Percentiles rank a stretch among this genome's conserved stretches.
Evolutionary conservation across 2,797 vertebrate genomes (phyloP).

Genomic region (Etheostoma nigrum): DNA sequence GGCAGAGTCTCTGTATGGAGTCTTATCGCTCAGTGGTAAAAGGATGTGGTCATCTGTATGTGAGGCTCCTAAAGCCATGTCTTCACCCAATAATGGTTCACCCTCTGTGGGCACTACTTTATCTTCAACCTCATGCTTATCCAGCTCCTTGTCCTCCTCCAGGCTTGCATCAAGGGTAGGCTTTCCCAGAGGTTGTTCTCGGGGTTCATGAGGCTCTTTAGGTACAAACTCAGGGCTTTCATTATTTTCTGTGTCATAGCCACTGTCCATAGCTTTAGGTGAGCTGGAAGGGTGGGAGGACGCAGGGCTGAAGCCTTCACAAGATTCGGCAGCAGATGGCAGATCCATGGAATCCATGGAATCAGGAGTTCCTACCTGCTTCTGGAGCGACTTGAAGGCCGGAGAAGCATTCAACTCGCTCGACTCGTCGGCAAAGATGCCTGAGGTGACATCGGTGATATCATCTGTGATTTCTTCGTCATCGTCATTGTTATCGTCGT

Average conservation of each 20-base stretch:
- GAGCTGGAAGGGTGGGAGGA: constrained; percentile 84
- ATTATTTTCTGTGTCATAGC: constrained; percentile 97
- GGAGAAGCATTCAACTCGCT: constrained; percentile 76
- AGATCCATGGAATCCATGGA: constrained; percentile 92
- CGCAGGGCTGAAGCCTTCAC: constrained; percentile 86
- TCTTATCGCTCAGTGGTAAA: constrained; percentile 85
- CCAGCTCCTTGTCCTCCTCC: constrained; percentile 52
- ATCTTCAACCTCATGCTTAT: constrained; percentile 21
- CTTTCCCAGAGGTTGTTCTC: constrained; percentile 82
- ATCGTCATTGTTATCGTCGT: constrained; percentile 75
- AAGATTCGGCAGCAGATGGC: constrained; percentile 87
- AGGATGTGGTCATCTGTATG: constrained; percentile 80
- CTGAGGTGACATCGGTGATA: constrained; percentile 87
- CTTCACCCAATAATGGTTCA: constrained; percentile 20
- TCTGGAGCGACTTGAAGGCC: constrained; percentile 88
- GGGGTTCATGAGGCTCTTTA: constrained; percentile 90
- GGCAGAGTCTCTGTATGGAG: constrained; percentile 93
- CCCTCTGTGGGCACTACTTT: constrained; percentile 45
- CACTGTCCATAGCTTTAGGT: constrained; percentile 93
- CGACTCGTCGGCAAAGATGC: constrained; percentile 86
- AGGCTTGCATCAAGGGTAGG: constrained; percentile 48
- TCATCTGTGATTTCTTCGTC: constrained; percentile 87
- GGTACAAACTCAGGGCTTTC: constrained; percentile 96
- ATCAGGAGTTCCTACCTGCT: constrained; percentile 90
- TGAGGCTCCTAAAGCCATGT: constrained; percentile 55